A percentile compares a stretch with the other conserved stretches of the same genome.
Conservation (phyloP, 2,888 invertebrate species). For the Myopa tessellatipennis region DNA sequence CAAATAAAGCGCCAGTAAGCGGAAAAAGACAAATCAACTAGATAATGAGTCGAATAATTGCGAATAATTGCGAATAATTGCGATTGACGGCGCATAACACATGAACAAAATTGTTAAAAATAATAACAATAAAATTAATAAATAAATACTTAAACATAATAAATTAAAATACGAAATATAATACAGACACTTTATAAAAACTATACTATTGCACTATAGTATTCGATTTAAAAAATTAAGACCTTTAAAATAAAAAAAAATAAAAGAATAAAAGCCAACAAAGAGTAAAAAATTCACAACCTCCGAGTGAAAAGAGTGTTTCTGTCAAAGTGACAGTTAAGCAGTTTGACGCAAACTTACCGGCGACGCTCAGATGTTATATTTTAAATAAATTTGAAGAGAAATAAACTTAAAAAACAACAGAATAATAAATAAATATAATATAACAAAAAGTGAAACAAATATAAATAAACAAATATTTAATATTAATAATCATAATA, state of each 20-base stretch:
- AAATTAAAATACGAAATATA: neutral
- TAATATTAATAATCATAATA: too few species aligned
- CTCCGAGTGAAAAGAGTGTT: too few species aligned
- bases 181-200: too few species aligned
- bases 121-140: neutral
- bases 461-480: too few species aligned
- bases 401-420: neutral
- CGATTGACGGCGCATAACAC: too few species aligned
- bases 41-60: slow-evolving; percentile 35
- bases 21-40: slow-evolving; percentile 69
- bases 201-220: too few species aligned
- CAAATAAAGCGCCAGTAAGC: slow-evolving; percentile 68
- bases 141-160: neutral
- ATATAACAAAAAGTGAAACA: neutral
- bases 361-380: too few species aligned
- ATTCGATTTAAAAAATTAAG: too few species aligned
- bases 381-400: too few species aligned
- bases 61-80: neutral
- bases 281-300: too few species aligned
- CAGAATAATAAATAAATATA: neutral
- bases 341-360: neutral
- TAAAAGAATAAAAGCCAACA: too few species aligned
- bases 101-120: neutral
- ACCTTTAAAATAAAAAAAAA: too few species aligned
- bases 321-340: slow-evolving; percentile 10